These are phyloP conservation scores for Podiceps cristatus DNA, from an alignment of 2,113 vertebrate genomes.

Conservation along the genomic window DNA sequence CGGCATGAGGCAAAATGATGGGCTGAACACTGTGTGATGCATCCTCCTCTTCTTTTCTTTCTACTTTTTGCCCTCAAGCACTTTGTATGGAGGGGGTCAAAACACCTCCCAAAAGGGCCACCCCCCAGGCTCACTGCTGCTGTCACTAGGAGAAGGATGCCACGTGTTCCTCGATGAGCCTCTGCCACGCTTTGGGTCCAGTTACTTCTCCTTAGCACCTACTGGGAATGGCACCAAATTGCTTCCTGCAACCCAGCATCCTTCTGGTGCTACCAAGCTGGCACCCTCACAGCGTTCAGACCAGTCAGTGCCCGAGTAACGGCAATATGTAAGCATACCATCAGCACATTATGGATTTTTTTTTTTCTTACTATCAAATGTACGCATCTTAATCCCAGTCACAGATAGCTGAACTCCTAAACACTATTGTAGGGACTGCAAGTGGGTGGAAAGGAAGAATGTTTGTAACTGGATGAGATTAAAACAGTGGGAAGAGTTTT, in stretches of 20 bases:
- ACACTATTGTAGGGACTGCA: not conserved
- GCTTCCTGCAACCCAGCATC: not conserved
- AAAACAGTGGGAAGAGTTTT: not conserved
- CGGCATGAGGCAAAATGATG: not conserved
- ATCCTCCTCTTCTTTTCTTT: not conserved
- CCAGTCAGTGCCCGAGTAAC: not conserved
- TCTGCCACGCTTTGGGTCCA: not conserved
- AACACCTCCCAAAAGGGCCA: not conserved
- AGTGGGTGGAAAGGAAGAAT: not conserved
- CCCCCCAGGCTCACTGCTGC: not conserved
- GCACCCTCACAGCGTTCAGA: not conserved
- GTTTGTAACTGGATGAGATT: not conserved
- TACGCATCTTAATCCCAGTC: not conserved
- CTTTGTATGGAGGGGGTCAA: not conserved
- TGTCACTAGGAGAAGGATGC: not conserved
- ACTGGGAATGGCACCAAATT: not conserved
- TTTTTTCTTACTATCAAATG: not conserved
- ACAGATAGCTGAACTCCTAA: not conserved
- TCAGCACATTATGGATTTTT: not conserved
- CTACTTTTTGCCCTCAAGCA: not conserved
- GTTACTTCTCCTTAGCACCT: not conserved
- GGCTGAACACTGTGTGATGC: not conserved
- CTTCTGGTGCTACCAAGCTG: not conserved
- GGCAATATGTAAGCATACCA: rapidly evolving
- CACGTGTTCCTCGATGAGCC: not conserved